A percentile compares a stretch with the other conserved stretches of the same genome.
phyloP scores from a whole-genome alignment of 2,113 vertebrate genomes.

The Girardinichthys multiradiatus region DNA sequence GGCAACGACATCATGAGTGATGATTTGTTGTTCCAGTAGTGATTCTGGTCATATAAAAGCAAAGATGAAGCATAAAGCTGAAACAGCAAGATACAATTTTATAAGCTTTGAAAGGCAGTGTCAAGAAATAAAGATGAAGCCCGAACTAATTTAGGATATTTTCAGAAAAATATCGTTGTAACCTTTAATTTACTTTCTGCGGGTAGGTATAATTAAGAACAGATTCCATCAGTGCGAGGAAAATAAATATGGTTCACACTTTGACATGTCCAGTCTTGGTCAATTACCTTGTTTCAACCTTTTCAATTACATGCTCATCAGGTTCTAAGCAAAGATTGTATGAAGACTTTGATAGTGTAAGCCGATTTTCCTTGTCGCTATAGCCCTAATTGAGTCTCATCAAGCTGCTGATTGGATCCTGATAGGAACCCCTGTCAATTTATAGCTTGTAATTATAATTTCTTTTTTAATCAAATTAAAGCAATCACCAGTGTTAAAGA shows the following conservation, averaged over 20 bases:
- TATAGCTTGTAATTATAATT: conserved; percentile 60
- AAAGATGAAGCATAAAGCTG: background rate
- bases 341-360: conserved; percentile 50
- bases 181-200: background rate
- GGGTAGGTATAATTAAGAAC: background rate
- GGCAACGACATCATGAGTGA: background rate
- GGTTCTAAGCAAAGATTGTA: conserved; percentile 33
- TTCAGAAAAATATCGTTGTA: background rate
- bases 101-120: conserved; percentile 2
- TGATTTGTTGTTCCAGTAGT: conserved; percentile 11
- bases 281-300: conserved; percentile 36
- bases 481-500: conserved; percentile 52
- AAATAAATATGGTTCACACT: background rate
- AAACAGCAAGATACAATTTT: background rate
- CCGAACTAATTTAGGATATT: background rate
- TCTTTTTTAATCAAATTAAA: conserved; percentile 64
- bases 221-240: background rate
- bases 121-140: background rate
- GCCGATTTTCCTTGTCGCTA: conserved; percentile 63
- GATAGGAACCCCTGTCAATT: conserved; percentile 56
- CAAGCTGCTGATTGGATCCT: conserved; percentile 68
- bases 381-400: conserved; percentile 66
- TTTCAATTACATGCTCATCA: conserved; percentile 47
- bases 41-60: conserved; percentile 10
- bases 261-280: conserved; percentile 7